These are phyloP conservation scores for Agrilus cyanescens DNA, from an alignment of 2,888 invertebrate species.

Conservation along the genomic window DNA sequence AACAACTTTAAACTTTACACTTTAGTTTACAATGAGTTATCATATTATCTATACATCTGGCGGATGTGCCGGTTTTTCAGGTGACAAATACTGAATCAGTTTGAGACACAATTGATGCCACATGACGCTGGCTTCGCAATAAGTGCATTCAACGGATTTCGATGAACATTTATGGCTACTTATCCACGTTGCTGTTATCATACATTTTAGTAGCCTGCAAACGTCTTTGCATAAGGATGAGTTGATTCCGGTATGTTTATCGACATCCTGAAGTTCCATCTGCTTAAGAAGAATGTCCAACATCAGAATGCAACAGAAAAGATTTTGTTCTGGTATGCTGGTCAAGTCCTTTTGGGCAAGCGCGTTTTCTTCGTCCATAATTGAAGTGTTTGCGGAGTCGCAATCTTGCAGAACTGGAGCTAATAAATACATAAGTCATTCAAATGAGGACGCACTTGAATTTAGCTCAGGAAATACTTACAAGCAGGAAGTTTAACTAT, in stretches of 20 bases:
- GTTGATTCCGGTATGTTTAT: constrained; percentile 66
- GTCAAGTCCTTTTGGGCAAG: constrained; percentile 55
- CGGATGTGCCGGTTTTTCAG: constrained; percentile 58
- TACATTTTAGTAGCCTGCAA: constrained; percentile 59
- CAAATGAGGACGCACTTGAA: neutral
- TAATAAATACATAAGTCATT: constrained; percentile 24
- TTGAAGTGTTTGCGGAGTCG: constrained; percentile 53
- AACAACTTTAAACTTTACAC: neutral
- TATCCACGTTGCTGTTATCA: constrained; percentile 64
- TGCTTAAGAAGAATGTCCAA: constrained; percentile 90
- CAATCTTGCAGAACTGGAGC: constrained; percentile 53
- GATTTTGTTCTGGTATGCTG: constrained; percentile 59
- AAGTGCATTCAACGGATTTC: constrained; percentile 63
- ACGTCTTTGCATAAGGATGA: constrained; percentile 64
- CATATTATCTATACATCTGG: constrained; percentile 73
- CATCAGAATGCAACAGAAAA: constrained; percentile 95
- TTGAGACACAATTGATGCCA: constrained; percentile 87
- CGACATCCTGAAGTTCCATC: constrained; percentile 80
- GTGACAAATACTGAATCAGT: constrained; percentile 68
- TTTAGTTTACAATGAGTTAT: constrained; percentile 21
- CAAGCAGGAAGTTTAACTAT: constrained; percentile 1
- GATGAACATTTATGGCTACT: constrained; percentile 49
- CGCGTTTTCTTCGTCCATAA: constrained; percentile 57
- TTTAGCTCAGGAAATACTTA: constrained; percentile 1
- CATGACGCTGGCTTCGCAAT: constrained; percentile 86